Percentiles rank a stretch among this genome's conserved stretches.
Evolutionary conservation across 2,888 invertebrate species (phyloP).

Genomic region (Myathropa florea): DNA sequence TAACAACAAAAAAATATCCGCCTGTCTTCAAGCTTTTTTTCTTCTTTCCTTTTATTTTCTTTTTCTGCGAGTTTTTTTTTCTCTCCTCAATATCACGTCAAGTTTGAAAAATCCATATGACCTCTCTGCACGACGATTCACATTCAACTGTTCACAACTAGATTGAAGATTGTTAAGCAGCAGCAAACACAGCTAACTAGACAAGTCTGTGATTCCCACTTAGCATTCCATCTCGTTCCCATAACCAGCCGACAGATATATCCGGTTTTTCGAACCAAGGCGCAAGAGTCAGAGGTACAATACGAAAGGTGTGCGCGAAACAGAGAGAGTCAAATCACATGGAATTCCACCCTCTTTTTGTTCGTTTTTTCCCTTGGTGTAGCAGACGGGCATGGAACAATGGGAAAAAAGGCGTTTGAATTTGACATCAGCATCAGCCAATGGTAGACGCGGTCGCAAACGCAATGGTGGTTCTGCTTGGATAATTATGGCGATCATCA

Average conservation of each 20-base stretch:
- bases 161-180: constrained; percentile 79
- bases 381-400: constrained; percentile 24
- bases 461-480: constrained; percentile 80
- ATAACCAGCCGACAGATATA: constrained; percentile 71
- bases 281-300: constrained; percentile 63
- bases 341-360: constrained; percentile 39
- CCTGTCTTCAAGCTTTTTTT: constrained; percentile 31
- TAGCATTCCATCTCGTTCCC: constrained; percentile 71
- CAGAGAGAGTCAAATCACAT: constrained; percentile 40
- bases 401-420: constrained; percentile 62
- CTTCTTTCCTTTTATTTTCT: constrained; percentile 25
- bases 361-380: background rate
- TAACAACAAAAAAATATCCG: constrained; percentile 13
- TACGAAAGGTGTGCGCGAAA: constrained; percentile 38
- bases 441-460: constrained; percentile 52
- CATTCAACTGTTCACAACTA: constrained; percentile 81
- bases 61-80: constrained; percentile 14
- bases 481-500: constrained; percentile 81
- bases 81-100: constrained; percentile 46
- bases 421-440: constrained; percentile 54
- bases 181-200: constrained; percentile 76
- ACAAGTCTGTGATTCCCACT: constrained; percentile 76
- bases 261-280: constrained; percentile 64
- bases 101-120: constrained; percentile 75
- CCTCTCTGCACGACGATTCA: constrained; percentile 80